These are phyloP conservation scores for Bujurquina vittata DNA, from an alignment of 2,113 vertebrate genomes.

Conservation along the genomic window DNA sequence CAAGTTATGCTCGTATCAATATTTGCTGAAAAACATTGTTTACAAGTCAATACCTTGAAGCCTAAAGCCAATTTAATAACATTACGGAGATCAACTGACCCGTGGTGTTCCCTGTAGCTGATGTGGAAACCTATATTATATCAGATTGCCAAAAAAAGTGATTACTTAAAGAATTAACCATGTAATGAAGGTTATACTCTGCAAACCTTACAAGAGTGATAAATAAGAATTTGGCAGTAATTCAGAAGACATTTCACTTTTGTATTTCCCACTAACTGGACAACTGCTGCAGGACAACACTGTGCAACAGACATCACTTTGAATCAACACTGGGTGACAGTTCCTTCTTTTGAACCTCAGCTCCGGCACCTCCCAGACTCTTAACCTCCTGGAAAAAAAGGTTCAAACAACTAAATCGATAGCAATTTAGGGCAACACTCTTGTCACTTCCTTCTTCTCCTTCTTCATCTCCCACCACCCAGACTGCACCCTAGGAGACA, in stretches of 20 bases:
- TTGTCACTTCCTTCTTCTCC: slow-evolving; percentile 64
- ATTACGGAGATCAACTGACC: background rate
- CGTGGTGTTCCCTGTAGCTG: background rate
- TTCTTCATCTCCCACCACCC: slow-evolving; percentile 60
- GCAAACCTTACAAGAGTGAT: background rate
- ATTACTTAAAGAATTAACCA: background rate
- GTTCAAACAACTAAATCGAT: slow-evolving; percentile 76
- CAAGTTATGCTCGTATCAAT: slow-evolving; percentile 47
- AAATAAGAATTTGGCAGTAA: slow-evolving; percentile 2
- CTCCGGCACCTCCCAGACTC: slow-evolving; percentile 32
- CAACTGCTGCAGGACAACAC: slow-evolving; percentile 21
- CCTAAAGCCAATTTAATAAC: background rate
- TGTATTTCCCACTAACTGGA: slow-evolving; percentile 19
- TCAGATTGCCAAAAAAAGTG: background rate
- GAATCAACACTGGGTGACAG: slow-evolving; percentile 39
- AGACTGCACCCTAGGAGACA: slow-evolving; percentile 58
- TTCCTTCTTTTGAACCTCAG: slow-evolving; percentile 46
- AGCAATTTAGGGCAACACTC: slow-evolving; percentile 72
- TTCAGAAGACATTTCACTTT: slow-evolving; percentile 16
- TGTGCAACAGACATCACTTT: slow-evolving; percentile 33
- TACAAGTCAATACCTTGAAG: slow-evolving; percentile 49
- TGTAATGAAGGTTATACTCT: background rate
- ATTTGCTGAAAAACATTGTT: slow-evolving; percentile 43
- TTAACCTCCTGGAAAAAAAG: slow-evolving; percentile 67
- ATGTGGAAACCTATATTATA: background rate